These are phyloP conservation scores for Petrolisthes cinctipes DNA, from an alignment of 2,888 invertebrate genomes.

Conservation along the genomic window DNA sequence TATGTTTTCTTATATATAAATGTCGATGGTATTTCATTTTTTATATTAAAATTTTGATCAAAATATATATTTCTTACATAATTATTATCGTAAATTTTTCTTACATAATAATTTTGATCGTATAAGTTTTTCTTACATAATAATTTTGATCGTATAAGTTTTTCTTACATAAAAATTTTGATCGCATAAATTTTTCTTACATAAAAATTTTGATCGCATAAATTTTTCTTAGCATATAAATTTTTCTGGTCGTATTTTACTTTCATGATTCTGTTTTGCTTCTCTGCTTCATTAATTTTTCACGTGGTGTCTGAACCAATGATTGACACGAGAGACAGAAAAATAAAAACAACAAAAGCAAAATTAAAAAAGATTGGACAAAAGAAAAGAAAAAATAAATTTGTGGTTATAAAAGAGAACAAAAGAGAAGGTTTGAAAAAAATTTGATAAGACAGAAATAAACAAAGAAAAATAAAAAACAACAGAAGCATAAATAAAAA, in stretches of 20 bases:
- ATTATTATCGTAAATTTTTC: no score
- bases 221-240: not conserved
- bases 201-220: not conserved
- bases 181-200: not conserved
- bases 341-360: not conserved
- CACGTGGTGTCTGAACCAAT: not conserved
- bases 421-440: not conserved
- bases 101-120: no score
- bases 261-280: not conserved
- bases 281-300: not conserved
- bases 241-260: not conserved
- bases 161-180: no score
- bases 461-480: constrained; percentile 8
- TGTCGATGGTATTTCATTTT: not conserved
- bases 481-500: not conserved
- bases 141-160: no score
- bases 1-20: not conserved
- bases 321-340: not conserved
- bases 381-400: not conserved
- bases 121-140: no score
- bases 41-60: not conserved
- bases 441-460: not conserved
- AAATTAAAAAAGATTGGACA: no score
- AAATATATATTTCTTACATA: not conserved
- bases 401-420: not conserved